phyloP scores from a whole-genome alignment of 2,113 vertebrate genomes.

The Oxyruncus cristatus region DNA sequence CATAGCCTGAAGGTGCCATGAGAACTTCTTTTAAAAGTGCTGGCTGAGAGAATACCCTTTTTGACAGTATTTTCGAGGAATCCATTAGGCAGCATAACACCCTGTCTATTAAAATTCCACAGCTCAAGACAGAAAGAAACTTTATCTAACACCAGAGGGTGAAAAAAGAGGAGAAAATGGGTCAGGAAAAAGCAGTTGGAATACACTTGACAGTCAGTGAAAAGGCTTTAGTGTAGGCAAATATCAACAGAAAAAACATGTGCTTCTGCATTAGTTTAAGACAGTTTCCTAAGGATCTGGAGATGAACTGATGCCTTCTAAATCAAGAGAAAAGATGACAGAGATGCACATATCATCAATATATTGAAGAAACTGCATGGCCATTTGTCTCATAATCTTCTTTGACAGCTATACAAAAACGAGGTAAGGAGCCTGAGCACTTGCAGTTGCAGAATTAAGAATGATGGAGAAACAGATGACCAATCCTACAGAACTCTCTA shows the following conservation, averaged over 20 bases:
- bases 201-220: neutral
- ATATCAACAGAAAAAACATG: neutral
- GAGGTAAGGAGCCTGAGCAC: neutral
- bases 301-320: neutral
- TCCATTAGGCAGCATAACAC: neutral
- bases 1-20: neutral
- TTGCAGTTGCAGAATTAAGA: neutral
- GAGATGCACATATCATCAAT: neutral
- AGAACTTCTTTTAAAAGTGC: neutral
- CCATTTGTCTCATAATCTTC: neutral
- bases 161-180: neutral
- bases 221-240: neutral
- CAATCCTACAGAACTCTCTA: neutral
- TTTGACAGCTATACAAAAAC: neutral
- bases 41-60: neutral
- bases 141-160: neutral
- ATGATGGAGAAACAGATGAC: neutral
- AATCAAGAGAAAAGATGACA: neutral
- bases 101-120: neutral
- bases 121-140: neutral
- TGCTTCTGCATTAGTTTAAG: neutral
- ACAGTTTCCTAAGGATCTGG: neutral
- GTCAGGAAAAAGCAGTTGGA: neutral
- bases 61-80: neutral
- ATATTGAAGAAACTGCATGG: neutral